Percentiles rank a stretch among this genome's conserved stretches.
Evolutionary conservation across 2,797 vertebrate genomes (phyloP).

Genomic region (Tragelaphus oryx): DNA sequence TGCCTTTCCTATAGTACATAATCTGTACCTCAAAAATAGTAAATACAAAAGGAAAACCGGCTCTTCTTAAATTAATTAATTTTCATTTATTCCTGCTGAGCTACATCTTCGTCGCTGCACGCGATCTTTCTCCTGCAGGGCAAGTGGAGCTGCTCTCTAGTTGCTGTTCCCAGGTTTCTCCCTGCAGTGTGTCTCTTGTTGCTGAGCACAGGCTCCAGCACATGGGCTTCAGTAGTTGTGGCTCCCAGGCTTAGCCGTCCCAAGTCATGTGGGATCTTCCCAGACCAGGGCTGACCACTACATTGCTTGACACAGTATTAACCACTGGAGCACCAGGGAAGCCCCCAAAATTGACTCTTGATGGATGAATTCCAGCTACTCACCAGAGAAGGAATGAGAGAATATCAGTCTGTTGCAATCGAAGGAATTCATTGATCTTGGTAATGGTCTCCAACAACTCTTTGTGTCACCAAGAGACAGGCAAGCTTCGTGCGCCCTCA

Average conservation of each 20-base stretch:
- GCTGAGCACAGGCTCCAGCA: neutral
- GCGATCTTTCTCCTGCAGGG: accelerated
- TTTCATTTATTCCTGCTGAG: neutral
- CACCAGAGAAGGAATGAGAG: neutral
- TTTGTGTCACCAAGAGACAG: neutral
- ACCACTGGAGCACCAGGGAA: neutral
- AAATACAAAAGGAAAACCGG: neutral
- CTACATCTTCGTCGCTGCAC: accelerated
- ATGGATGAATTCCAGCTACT: neutral
- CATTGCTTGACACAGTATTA: neutral
- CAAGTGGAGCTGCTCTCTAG: accelerated
- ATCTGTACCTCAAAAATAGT: neutral
- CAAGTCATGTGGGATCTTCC: neutral
- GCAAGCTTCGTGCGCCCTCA: neutral
- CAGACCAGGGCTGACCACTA: neutral
- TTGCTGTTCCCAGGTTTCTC: neutral
- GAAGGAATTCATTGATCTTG: neutral
- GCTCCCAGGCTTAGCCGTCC: neutral
- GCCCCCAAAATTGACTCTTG: neutral
- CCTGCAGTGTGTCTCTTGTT: neutral
- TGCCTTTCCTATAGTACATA: neutral
- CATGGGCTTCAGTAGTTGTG: neutral
- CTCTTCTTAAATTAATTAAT: neutral
- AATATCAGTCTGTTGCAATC: neutral
- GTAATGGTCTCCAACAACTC: neutral